Evolutionary conservation across 64 coral and sea anemone genomes (phyloP), one percentile per base, ranked within the genome.

Genomic region (Montipora efflorescens): DNA sequence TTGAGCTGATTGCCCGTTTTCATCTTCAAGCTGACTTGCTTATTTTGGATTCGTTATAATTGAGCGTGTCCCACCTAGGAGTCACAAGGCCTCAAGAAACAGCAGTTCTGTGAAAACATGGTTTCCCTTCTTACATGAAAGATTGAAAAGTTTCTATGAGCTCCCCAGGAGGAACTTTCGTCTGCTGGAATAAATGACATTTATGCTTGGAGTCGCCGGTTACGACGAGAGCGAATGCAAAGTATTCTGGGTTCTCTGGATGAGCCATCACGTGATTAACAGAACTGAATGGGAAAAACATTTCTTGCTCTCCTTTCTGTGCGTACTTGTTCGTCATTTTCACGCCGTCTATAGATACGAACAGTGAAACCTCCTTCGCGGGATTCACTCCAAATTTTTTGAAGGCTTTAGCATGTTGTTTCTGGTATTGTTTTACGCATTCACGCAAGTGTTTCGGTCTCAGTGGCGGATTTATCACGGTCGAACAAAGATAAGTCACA

Each of bases 151-250:
- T 93, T 48, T 72, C 77, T 12, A 88, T 92, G 61, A 97, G 45
- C 5, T 97, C 96, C 8, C 62, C 48, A 72, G 79, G 58, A 51
- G 82, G 82, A 23, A 72, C 78, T 61, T 90, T 92, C 9, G 83
- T 84, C 71, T 94, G 92, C 28, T 89, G 47, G 66, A 99, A 96
- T 72, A 99, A 89, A 68, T 99, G 98, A 47, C 98, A 99, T 49
- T 99, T 99, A 85, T 99, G 98, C 62, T 99, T 99, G 23, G 98
- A 91, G 86, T 96, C 92, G 2, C 98, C 98, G 0, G 91, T 96
- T 67, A 99, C 98, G 0, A 96, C 62, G 5, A 92, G 94, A 4
- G 95, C 87, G 67, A 99, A 99, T 74, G 98, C 95, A 92, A 99
- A 99, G 98, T 88, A 96, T 46, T 91, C 92, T 87, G 95, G 92